Base-by-base conservation (phyloP, 64 coral and sea anemone species). In the Montipora efflorescens region DNA sequence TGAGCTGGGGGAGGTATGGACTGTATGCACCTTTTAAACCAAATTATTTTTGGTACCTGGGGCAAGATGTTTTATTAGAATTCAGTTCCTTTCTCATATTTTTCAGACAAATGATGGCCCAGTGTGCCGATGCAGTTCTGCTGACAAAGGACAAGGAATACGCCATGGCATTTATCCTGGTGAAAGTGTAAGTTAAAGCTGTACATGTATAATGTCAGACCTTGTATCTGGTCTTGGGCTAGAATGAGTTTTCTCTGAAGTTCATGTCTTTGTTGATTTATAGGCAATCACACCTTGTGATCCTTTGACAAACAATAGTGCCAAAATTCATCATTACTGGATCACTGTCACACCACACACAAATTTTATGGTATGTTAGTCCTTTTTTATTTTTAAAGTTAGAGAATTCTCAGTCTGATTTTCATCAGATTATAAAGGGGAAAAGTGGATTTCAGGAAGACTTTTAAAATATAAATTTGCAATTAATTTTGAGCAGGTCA, bases 281-380 rank as follows among this genome's bases (percentile, higher is more conserved):
- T 23, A 98, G 98, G 57, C 36, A 48, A 25, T 96, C 12, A 73
- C 71, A 76, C 64, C 75, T 43, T 99, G 98, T 74, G 61, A 93
- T 58, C 88, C 59, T 7, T 58, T 99, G 76, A 81, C 73, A 9
- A 99, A 99, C 67, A 99, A 96, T 87, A 70, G 83, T 12, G 87
- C 83, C 2, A 90, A 71, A 44, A 69, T 99, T 12, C 55, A 94
- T 79, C 95, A 96, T 57, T 99, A 99, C 75, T 99, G 98, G 98
- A 85, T 99, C 28, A 96, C 98, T 19, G 95, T 99, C 5, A 96
- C 92, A 75, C 98, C 98, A 48, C 98, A 99, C 58, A 89, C 95
- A 20, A 99, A 99, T 72, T 99, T 99, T 47, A 99, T 99, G 98
- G 98, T 96, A 80, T 76, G 92, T 86, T 45, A 22, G 10, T 28